Base-by-base conservation (phyloP, 2,113 vertebrate species). In the Diglossa brunneiventris region DNA sequence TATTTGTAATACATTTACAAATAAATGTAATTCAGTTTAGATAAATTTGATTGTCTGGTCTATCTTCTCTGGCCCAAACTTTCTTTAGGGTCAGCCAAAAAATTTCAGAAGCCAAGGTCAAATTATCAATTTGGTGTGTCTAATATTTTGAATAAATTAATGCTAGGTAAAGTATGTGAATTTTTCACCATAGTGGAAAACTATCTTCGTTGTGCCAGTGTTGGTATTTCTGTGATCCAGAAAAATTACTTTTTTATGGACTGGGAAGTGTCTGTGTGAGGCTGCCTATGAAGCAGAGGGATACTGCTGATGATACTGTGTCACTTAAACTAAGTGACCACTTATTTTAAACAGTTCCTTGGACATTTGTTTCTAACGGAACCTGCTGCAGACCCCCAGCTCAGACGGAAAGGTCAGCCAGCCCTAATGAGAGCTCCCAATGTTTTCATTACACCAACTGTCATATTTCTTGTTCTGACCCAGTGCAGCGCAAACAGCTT, bases 381-480 rank as follows among this genome's bases (percentile, higher is more conserved):
- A 73, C 55, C 62, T 33, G 59, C 8, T 63, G 83, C 93, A 96
- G 76, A 92, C 77, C 84, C 37, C 55, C 80, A 92, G 73, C 73
- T 76, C 3, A 7, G 52, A 82, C 4, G 9, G 55, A 97, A 96
- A 95, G 35, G 31, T 94, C 94, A 95, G 47, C 41, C 79, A 95
- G 86, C 59, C 68, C 82, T 87, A 86, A 94, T 63, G 74, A 90
- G 89, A 83, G 37, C 73, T 79, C 53, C 81, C 44, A 13, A 76
- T 91, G 50, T 78, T 95, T 97, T 85, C 37, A 66, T 80, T 81
- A 33, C 46, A 72, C 15, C 37, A 78, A 53, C 33, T 53, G 50
- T 80, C 76, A 81, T 86, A 85, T 85, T 62, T 92, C 69, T 93
- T 80, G 80, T 84, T 97, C 80, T 79, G 59, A 49, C 47, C 22